Base-by-base conservation (phyloP, 2,797 vertebrate species). In the Sebastes ruberrimus region DNA sequence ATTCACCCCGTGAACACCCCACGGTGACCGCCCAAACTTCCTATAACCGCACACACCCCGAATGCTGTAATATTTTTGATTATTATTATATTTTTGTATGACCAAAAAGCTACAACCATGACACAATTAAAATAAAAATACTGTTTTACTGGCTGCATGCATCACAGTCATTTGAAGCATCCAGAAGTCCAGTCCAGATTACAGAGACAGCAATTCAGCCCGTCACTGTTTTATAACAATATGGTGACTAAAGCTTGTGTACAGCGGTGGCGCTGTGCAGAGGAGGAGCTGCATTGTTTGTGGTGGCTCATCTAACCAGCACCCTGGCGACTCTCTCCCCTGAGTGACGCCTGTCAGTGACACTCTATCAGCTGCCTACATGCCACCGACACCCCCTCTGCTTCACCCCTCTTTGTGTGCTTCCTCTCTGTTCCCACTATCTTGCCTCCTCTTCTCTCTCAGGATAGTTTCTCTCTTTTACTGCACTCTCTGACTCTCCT, bases 301-400 rank as follows among this genome's bases (percentile, higher is more conserved):
- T 71, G 59, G 80, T 62, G 89, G 81, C 86, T 92, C 90, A 82
- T 93, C 89, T 82, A 61, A 71, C 60, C 86, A 82, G 76, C 74
- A 80, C 83, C 83, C 76, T 64, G 75, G 78, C 53, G 63, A 82
- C 89, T 89, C 74, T 52, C 78, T 89, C 90, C 84, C 88, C 78
- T 89, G 91, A 94, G 89, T 93, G 92, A 92, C 64, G 83, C 82
- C 86, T 93, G 93, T 93, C 92, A 92, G 73, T 90, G 92, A 88
- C 90, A 89, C 89, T 92, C 84, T 81, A 92, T 94, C 91, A 91
- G 80, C 91, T 88, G 88, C 91, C 89, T 81, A 89, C 89, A 87
- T 78, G 85, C 86, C 89, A 84, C 86, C 85, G 49, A 81, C 92
- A 89, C 82, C 84, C 80, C 83, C 86, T 86, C 80, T 80, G 75